Conservation (phyloP, 2,113 vertebrate species). For the Oryzias celebensis region DNA sequence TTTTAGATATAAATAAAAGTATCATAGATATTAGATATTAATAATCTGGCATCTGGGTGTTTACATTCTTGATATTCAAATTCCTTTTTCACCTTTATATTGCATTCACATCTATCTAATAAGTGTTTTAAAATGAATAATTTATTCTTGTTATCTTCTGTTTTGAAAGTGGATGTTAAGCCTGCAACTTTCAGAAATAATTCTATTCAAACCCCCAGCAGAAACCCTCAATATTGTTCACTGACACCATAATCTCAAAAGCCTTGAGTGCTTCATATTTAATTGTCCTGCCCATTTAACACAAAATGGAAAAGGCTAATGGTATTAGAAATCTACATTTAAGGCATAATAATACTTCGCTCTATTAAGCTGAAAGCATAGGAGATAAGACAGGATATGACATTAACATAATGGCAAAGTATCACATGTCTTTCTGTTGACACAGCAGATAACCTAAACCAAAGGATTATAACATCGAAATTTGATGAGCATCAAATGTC, state of each 20-base stretch:
- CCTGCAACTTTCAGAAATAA: not conserved
- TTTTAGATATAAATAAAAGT: conserved; percentile 37
- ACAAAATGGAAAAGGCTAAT: conserved; percentile 26
- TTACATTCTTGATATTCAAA: conserved; percentile 2
- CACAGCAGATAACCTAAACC: conserved; percentile 42
- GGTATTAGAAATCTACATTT: conserved; percentile 37
- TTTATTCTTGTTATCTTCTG: too few species aligned
- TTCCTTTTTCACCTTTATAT: not conserved
- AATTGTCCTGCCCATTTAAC: conserved; percentile 21
- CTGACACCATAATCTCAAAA: conserved; percentile 18
- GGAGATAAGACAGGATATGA: conserved; percentile 52
- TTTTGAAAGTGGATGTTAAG: not conserved
- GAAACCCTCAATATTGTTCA: not conserved
- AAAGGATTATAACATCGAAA: conserved; percentile 34
- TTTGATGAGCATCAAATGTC: conserved; percentile 52
- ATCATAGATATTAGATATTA: conserved; percentile 32
- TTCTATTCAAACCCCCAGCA: not conserved
- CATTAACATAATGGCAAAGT: conserved; percentile 30
- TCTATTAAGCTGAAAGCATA: conserved; percentile 47
- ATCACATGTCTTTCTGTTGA: conserved; percentile 42
- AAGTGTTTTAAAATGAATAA: not conserved
- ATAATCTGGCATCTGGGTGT: conserved; percentile 18
- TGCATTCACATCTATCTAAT: not conserved
- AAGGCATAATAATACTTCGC: conserved; percentile 14
- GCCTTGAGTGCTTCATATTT: conserved; percentile 8